Percentiles rank a stretch among this genome's conserved stretches.
phyloP scores from a whole-genome alignment of 2,797 vertebrate species.

The Oryzias sinensis region DNA sequence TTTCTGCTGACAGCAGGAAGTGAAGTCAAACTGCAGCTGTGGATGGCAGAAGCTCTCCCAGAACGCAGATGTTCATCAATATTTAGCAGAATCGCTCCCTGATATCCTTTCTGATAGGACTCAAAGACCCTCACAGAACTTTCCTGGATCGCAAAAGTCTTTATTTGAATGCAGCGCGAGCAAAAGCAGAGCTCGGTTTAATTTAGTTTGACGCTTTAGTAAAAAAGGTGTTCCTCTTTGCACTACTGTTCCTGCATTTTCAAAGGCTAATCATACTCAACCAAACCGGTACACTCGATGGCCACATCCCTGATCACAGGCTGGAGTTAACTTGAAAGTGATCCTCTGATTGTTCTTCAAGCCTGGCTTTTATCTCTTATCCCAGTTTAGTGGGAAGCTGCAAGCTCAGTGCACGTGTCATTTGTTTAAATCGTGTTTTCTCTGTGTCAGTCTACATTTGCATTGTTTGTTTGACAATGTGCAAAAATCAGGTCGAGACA shows the following conservation, averaged over 20 bases:
- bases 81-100: conserved; percentile 33
- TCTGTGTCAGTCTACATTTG: background rate
- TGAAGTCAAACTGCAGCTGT: conserved; percentile 13
- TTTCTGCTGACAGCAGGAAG: conserved; percentile 37
- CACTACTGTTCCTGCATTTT: too few species aligned
- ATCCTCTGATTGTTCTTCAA: conserved; percentile 22
- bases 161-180: background rate
- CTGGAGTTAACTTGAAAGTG: conserved; percentile 48
- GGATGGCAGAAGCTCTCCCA: conserved; percentile 17
- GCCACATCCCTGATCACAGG: conserved; percentile 54
- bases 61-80: conserved; percentile 43
- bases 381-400: conserved; percentile 28
- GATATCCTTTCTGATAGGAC: conserved; percentile 33
- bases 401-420: conserved; percentile 42
- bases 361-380: conserved; percentile 56
- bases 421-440: conserved; percentile 21
- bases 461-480: background rate
- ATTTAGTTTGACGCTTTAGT: background rate
- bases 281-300: conserved; percentile 27
- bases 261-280: background rate
- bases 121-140: conserved; percentile 16
- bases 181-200: too few species aligned
- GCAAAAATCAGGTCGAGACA: too few species aligned
- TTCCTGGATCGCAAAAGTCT: conserved; percentile 13
- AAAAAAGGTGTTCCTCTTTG: background rate